Conservation (phyloP, 2,797 vertebrate species). For the Gephyroberyx darwinii region DNA sequence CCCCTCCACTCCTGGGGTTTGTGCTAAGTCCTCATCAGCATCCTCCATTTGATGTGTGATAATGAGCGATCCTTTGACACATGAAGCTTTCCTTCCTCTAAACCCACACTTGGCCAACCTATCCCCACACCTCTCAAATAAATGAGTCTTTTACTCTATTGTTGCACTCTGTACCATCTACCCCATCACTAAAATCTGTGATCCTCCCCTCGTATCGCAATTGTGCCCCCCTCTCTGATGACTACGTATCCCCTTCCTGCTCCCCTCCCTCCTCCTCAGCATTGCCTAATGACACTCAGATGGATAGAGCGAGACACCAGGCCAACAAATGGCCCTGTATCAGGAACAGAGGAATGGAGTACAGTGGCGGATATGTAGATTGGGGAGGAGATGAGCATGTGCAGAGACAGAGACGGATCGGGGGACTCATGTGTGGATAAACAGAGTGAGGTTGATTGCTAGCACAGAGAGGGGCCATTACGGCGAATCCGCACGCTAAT, state of each 20-base stretch:
- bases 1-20: constrained; percentile 54
- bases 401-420: constrained; percentile 82
- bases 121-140: constrained; percentile 35
- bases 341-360: constrained; percentile 75
- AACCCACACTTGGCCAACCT: constrained; percentile 27
- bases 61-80: constrained; percentile 57
- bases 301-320: constrained; percentile 73
- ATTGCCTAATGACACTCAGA: constrained; percentile 76
- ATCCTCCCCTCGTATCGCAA: constrained; percentile 54
- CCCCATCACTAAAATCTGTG: constrained; percentile 55
- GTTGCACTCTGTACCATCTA: constrained; percentile 6
- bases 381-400: constrained; percentile 61
- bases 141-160: constrained; percentile 53
- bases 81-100: constrained; percentile 24
- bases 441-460: constrained; percentile 83
- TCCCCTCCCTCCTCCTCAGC: constrained; percentile 55
- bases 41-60: constrained; percentile 53
- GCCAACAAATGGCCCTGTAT: constrained; percentile 78
- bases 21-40: constrained; percentile 44
- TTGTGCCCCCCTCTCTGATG: constrained; percentile 48
- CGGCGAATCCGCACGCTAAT: constrained; percentile 82
- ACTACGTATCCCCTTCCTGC: constrained; percentile 63
- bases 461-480: constrained; percentile 84
- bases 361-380: constrained; percentile 77
- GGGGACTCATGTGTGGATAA: constrained; percentile 77